phyloP scores from a whole-genome alignment of 2,113 vertebrate genomes.

The Mustela lutreola region DNA sequence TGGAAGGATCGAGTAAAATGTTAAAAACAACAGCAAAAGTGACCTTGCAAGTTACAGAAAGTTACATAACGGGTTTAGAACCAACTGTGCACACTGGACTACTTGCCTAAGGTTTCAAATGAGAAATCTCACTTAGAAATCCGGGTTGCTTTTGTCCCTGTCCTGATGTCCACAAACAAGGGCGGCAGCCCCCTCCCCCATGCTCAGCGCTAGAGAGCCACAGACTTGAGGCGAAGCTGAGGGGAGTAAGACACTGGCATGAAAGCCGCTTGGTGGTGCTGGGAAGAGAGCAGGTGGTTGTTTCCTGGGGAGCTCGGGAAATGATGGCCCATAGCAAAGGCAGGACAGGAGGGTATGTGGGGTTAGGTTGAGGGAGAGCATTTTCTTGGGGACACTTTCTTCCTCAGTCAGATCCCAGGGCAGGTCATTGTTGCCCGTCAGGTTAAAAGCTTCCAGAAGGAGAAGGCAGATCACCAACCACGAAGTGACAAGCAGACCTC shows the following conservation, averaged over 20 bases:
- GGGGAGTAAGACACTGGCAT: background rate
- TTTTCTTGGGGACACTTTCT: background rate
- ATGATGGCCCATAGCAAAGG: background rate
- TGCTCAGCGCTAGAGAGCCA: background rate
- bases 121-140: background rate
- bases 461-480: background rate
- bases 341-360: background rate
- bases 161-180: background rate
- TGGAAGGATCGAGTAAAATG: background rate
- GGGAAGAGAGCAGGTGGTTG: background rate
- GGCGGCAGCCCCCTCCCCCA: background rate
- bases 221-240: background rate
- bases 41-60: background rate
- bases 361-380: fast-evolving
- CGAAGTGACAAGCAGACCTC: background rate
- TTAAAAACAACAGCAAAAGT: background rate
- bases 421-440: background rate
- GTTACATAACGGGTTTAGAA: background rate
- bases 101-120: background rate
- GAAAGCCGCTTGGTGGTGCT: background rate
- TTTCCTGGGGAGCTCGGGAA: background rate
- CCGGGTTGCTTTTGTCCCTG: background rate
- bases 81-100: background rate
- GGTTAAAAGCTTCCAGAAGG: background rate
- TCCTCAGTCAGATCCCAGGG: background rate